Evolutionary conservation across 2,113 vertebrate species (phyloP).

Genomic region (Mormyrus iriodes): DNA sequence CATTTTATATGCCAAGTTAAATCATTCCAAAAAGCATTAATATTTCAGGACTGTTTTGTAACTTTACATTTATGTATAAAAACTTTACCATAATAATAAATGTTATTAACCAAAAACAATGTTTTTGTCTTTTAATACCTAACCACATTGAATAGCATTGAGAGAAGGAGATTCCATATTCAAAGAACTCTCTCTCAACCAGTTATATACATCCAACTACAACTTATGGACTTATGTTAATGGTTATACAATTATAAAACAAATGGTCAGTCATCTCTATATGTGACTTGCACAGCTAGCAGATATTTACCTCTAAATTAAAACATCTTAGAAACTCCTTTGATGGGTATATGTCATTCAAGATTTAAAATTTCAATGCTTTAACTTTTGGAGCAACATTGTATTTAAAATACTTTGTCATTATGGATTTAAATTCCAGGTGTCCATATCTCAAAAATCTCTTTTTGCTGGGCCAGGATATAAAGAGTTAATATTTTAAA

Average conservation of each 20-base stretch:
- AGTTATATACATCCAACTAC: not conserved
- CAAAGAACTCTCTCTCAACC: not conserved
- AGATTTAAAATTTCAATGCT: not conserved
- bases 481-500: not conserved
- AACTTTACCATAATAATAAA: not conserved
- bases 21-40: not conserved
- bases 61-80: not conserved
- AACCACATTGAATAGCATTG: too few species aligned
- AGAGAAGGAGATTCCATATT: not conserved
- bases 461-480: not conserved
- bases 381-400: too few species aligned
- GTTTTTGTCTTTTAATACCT: not conserved
- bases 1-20: not conserved
- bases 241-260: not conserved
- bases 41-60: not conserved
- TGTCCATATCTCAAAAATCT: not conserved
- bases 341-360: not conserved
- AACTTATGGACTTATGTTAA: too few species aligned
- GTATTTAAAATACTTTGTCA: not conserved
- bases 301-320: not conserved
- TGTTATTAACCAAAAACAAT: not conserved
- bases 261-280: not conserved
- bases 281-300: not conserved
- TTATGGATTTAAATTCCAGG: not conserved
- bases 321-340: not conserved